Conservation (phyloP, 2,888 invertebrate species). For the Willowsia nigromaculata region DNA sequence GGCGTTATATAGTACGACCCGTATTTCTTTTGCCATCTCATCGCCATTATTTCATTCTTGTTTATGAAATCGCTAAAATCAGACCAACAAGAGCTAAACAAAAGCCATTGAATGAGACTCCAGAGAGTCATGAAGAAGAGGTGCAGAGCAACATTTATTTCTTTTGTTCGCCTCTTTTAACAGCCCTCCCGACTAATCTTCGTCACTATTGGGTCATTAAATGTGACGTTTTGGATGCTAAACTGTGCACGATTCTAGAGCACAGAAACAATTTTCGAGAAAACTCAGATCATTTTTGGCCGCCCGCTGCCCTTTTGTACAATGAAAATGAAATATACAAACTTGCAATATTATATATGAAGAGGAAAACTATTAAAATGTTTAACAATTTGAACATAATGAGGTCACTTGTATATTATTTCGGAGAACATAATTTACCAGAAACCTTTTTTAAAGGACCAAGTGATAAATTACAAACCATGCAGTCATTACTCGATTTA, state of each 20-base stretch:
- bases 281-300: background rate
- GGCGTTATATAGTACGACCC: slow-evolving; percentile 15
- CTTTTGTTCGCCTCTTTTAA: slow-evolving; percentile 41
- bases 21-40: slow-evolving; percentile 12
- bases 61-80: slow-evolving; percentile 37
- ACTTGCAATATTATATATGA: too few relatives aligned
- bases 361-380: too few relatives aligned
- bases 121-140: slow-evolving; percentile 51
- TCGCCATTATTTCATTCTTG: slow-evolving; percentile 42
- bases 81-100: slow-evolving; percentile 39
- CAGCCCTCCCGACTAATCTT: slow-evolving; percentile 56
- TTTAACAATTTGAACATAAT: too few relatives aligned
- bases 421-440: too few relatives aligned
- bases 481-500: too few relatives aligned
- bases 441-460: too few relatives aligned
- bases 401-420: too few relatives aligned
- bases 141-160: slow-evolving; percentile 39
- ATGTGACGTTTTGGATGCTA: slow-evolving; percentile 52
- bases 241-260: slow-evolving; percentile 13
- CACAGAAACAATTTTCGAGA: background rate
- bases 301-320: background rate
- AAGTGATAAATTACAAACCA: too few relatives aligned
- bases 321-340: background rate
- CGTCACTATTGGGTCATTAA: slow-evolving; percentile 57
- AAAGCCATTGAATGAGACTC: slow-evolving; percentile 56